A percentile compares a stretch with the other conserved stretches of the same genome.
These are phyloP conservation scores for Planiliza haematocheilus DNA, from an alignment of 2,113 vertebrate genomes.

Conservation along the genomic window DNA sequence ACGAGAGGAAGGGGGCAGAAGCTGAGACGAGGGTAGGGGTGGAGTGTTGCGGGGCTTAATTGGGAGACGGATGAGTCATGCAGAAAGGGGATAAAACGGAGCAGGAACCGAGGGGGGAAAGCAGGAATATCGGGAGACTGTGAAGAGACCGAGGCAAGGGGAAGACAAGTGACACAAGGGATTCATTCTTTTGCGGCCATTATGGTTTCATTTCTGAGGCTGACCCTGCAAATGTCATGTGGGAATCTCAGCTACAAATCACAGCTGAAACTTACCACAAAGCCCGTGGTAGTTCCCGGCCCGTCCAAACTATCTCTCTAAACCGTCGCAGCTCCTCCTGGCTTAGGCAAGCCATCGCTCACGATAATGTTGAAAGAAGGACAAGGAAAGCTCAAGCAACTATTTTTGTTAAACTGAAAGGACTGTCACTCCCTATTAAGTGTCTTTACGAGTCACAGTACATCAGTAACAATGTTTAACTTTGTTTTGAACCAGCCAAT, in stretches of 20 bases:
- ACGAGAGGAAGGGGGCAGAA: slow-evolving; percentile 7
- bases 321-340: slow-evolving; percentile 25
- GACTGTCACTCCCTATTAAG: slow-evolving; percentile 9
- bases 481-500: slow-evolving; percentile 7
- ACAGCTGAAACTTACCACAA: slow-evolving; percentile 65
- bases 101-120: background rate
- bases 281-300: slow-evolving; percentile 41
- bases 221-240: slow-evolving; percentile 74
- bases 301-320: slow-evolving; percentile 54
- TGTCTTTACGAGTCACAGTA: background rate
- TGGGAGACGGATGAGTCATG: slow-evolving; percentile 52
- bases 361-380: slow-evolving; percentile 20
- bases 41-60: slow-evolving; percentile 4
- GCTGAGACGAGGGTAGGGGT: slow-evolving; percentile 16
- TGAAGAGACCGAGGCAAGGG: slow-evolving; percentile 26
- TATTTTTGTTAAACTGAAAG: slow-evolving; percentile 8
- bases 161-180: slow-evolving; percentile 63
- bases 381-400: slow-evolving; percentile 17
- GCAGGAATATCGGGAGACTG: slow-evolving; percentile 32
- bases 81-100: background rate
- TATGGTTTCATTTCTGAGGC: slow-evolving; percentile 69
- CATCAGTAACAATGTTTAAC: slow-evolving; percentile 4
- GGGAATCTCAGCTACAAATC: slow-evolving; percentile 75
- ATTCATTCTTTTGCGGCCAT: slow-evolving; percentile 64
- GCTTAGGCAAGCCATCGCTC: slow-evolving; percentile 37